Evolutionary conservation across 2,888 invertebrate species (phyloP), one percentile per base, ranked within the genome.

Genomic region (Cheilosia soror): DNA sequence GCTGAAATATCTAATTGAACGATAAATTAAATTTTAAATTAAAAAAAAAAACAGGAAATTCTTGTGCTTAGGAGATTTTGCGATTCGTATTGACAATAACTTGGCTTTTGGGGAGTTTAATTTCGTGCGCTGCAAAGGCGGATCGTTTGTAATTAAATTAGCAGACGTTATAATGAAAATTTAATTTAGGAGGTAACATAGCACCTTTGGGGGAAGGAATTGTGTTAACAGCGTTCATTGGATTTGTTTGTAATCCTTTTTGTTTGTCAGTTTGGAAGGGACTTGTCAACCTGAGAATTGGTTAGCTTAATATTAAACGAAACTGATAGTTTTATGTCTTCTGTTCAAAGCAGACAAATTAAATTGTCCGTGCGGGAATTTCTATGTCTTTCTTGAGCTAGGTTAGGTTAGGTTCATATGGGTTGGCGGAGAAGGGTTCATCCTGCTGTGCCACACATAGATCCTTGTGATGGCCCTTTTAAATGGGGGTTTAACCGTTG

Each of bases 1-100:
- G 65, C 25, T 33, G 25, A 33, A 79, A 65, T 79, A 40, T 33
- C 47, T 58, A 66, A 73, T 57, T 47, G 44, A 55, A 55, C 42
- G 49, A 11, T 51, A 42, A 53, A 66, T 47, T 33, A 44, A 62
- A 75, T 68, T 57, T 75, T 62, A 80, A 80, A 63, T 75, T 47
- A 55, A 68, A 66, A 55, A 55, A 49, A 51, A 47, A 33, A 25
- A 37, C 37, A 37, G 37, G 4, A 33, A 3, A 9, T 3, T 33
- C 9, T 9, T 9, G 33, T 3, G 33, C 33, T 2, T 33, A 9
- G 33, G 33, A 33, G 9, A 33, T 5, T 2, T 7, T 7, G 7
- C 7, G 31, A 7, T 31, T 6, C 31, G 31, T 58, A 27, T 33
- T 47, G 49, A 15, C 58, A 49, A 29, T 49, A 49, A 60, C 49